Evolutionary conservation across 2,113 vertebrate species (phyloP).

Genomic region (Tragulus kanchil): DNA sequence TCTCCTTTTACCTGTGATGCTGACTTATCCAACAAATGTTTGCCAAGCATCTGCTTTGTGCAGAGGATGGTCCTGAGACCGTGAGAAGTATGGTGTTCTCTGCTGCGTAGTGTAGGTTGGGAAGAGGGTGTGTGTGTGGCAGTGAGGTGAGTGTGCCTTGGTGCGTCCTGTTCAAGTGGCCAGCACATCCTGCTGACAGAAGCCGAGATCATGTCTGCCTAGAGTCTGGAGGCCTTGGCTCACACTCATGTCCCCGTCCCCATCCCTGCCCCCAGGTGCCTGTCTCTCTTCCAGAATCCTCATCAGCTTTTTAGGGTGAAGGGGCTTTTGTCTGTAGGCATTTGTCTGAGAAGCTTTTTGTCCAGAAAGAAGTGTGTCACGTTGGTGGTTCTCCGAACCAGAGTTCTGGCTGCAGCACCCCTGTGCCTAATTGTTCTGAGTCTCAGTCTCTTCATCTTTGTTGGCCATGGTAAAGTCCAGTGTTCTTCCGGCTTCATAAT

Average conservation of each 20-base stretch:
- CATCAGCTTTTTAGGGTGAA: background rate
- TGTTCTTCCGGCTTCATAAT: background rate
- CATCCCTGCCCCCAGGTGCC: background rate
- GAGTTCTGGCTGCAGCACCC: background rate
- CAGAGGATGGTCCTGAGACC: background rate
- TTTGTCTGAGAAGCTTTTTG: background rate
- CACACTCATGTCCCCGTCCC: background rate
- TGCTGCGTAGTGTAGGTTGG: background rate
- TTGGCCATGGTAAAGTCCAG: background rate
- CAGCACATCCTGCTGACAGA: background rate
- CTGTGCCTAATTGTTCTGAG: background rate
- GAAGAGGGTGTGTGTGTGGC: background rate
- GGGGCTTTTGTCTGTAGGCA: background rate
- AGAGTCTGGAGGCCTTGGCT: background rate
- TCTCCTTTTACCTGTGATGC: background rate
- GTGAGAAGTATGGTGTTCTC: background rate
- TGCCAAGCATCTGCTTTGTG: background rate
- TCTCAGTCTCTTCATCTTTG: background rate
- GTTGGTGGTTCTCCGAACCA: background rate
- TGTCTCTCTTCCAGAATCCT: slow-evolving; percentile 24
- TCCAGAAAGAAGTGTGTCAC: background rate
- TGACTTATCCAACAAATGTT: background rate
- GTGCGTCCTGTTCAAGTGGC: background rate
- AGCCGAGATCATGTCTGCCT: background rate
- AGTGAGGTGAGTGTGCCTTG: background rate